These are phyloP conservation scores for Xiphorhynchus erythropygius DNA, from an alignment of 2,797 vertebrate genomes.

Conservation along the genomic window DNA sequence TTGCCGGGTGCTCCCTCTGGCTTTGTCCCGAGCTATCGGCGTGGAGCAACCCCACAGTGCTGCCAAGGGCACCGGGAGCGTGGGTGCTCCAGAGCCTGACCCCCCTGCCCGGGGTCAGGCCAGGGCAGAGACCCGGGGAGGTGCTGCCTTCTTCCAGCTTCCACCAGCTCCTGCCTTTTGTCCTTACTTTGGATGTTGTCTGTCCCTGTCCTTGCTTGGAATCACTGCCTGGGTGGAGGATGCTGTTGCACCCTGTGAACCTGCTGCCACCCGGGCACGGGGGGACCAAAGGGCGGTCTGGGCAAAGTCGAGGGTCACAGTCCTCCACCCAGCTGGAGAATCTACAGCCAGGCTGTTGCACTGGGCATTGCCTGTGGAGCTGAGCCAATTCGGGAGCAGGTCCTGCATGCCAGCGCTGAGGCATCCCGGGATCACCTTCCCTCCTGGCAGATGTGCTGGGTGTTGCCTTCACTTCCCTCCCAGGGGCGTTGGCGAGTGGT, in stretches of 20 bases:
- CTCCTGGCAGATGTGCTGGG: neutral
- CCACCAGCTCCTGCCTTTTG: neutral
- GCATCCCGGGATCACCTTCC: neutral
- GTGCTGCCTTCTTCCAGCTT: neutral
- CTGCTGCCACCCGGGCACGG: rapidly evolving
- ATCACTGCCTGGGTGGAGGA: neutral
- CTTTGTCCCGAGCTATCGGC: conserved; percentile 22
- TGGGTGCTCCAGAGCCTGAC: neutral
- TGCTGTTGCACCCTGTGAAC: neutral
- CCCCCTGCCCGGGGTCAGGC: neutral
- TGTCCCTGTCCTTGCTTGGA: neutral
- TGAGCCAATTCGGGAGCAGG: rapidly evolving
- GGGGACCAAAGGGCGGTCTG: rapidly evolving
- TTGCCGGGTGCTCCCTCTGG: neutral
- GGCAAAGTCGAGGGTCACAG: rapidly evolving
- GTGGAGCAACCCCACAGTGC: neutral
- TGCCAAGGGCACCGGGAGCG: neutral
- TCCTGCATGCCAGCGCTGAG: neutral
- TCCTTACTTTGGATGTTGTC: neutral
- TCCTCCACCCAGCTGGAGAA: neutral
- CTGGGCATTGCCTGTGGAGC: neutral
- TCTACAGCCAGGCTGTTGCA: neutral
- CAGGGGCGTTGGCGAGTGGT: rapidly evolving
- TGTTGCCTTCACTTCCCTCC: neutral
- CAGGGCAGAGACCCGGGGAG: neutral